A percentile compares a stretch with the other conserved stretches of the same genome.
These are phyloP conservation scores for Tenthredo distinguenda DNA, from an alignment of 2,888 invertebrate species.

Conservation along the genomic window DNA sequence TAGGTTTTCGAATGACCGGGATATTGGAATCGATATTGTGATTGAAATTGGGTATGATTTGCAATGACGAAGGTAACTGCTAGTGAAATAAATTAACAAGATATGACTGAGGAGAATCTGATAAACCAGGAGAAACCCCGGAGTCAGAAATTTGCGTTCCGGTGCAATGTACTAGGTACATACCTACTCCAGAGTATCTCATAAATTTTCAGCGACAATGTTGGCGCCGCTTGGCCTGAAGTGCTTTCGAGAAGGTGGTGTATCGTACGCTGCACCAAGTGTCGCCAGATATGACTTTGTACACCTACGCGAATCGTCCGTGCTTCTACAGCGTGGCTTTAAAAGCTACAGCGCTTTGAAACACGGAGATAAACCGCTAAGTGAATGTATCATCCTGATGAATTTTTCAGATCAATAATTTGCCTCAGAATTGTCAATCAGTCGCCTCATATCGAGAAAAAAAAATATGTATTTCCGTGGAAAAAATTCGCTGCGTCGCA, in stretches of 20 bases:
- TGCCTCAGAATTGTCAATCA: neutral
- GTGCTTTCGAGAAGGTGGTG: conserved; percentile 26
- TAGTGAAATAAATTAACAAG: neutral
- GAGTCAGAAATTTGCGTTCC: neutral
- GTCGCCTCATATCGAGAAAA: neutral
- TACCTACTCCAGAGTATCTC: neutral
- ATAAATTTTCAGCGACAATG: conserved; percentile 41
- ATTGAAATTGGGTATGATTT: neutral
- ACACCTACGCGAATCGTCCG: neutral
- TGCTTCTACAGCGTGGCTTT: neutral
- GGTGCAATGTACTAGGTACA: neutral
- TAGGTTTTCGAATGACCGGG: neutral
- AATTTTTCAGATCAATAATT: neutral
- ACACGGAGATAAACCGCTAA: neutral
- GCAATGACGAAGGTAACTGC: neutral
- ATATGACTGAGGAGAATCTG: neutral
- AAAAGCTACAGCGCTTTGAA: neutral
- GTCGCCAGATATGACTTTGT: conserved; percentile 16
- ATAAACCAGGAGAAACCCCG: neutral
- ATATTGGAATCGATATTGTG: neutral
- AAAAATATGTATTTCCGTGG: neutral
- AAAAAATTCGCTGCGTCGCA: neutral
- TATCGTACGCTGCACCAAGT: conserved; percentile 8
- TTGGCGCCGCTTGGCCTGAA: conserved; percentile 10
- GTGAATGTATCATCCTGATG: neutral